Base-by-base conservation (phyloP, 2,888 invertebrate genomes). In the Endotricha flammealis region DNA sequence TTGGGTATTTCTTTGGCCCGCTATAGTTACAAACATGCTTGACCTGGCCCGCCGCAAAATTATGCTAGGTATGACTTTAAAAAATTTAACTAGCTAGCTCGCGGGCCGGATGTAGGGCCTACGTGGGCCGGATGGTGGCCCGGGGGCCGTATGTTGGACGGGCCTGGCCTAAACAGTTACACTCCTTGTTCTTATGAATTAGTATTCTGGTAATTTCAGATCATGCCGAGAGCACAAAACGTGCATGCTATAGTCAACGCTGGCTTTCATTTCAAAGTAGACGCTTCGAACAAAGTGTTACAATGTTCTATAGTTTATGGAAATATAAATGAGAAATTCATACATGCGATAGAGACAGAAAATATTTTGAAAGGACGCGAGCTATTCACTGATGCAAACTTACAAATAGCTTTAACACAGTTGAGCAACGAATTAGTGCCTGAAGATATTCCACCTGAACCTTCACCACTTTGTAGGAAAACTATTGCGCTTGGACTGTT, bases 171-270 rank as follows among this genome's bases (percentile, higher is more conserved):
- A n/a, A n/a, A n/a, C n/a, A n/a, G n/a, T n/a, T n/a, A n/a, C n/a
- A n/a, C n/a, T n/a, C n/a, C n/a, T n/a, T n/a, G n/a, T n/a, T n/a
- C n/a, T n/a, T n/a, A n/a, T n/a, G n/a, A n/a, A n/a, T n/a, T n/a
- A n/a, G n/a, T n/a, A n/a, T n/a, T n/a, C n/a, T n/a, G n/a, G n/a
- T n/a, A n/a, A n/a, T 71, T 82, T 41, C 60, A 94, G 93, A 91
- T 94, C 47, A 92, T 92, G 90, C 90, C 91, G 0, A 78, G 93
- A 45, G 90, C 91, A 0, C 93, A 93, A 78, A 93, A 93, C 59
- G 90, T 93, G 0, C 93, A 93, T 52, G 93, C 94, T 0, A 90
- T 92, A 42, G 90, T 95, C 0, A 94, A 94, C 60, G 93, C 93
- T 0, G 94, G 91, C 1, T 93, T 94, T 57, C 69, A 90, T 2